A percentile compares a stretch with the other conserved stretches of the same genome.
Conservation (phyloP, 2,113 vertebrate genomes). For the Apus apus region DNA sequence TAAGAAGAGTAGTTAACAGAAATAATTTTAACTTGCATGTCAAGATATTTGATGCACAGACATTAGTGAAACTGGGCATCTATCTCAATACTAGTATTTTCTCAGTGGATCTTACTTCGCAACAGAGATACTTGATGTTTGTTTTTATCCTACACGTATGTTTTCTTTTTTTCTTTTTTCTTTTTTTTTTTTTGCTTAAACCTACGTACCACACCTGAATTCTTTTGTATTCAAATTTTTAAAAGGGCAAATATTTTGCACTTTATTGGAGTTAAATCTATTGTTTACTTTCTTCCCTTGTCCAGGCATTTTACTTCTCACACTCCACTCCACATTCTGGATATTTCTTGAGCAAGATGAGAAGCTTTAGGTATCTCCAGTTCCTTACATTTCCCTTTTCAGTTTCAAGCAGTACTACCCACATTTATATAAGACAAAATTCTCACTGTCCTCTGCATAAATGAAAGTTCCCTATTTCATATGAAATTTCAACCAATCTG, state of each 20-base stretch:
- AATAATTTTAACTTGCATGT: neutral
- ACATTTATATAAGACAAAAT: conserved; percentile 6
- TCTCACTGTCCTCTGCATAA: conserved; percentile 27
- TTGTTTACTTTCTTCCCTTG: conserved; percentile 28
- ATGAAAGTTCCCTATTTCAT: conserved; percentile 19
- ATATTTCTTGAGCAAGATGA: conserved; percentile 15
- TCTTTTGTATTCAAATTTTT: conserved; percentile 30
- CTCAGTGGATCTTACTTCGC: neutral
- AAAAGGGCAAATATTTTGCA: conserved; percentile 52
- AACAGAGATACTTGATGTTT: conserved; percentile 34
- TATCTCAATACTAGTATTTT: neutral
- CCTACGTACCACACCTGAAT: conserved; percentile 40
- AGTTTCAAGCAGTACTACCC: conserved; percentile 5
- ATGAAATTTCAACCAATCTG: neutral
- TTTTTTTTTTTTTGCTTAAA: conserved; percentile 22
- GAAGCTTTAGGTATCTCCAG: neutral
- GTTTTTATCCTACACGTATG: neutral
- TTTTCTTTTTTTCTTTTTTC: conserved; percentile 17
- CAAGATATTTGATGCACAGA: neutral
- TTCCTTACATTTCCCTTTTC: conserved; percentile 13
- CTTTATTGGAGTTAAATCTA: conserved; percentile 26
- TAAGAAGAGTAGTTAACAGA: neutral
- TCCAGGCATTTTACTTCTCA: neutral
- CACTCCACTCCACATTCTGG: neutral
- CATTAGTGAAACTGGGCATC: neutral